Evolutionary conservation across 2,113 vertebrate genomes (phyloP), one percentile per base, ranked within the genome.

Genomic region (Ia io): DNA sequence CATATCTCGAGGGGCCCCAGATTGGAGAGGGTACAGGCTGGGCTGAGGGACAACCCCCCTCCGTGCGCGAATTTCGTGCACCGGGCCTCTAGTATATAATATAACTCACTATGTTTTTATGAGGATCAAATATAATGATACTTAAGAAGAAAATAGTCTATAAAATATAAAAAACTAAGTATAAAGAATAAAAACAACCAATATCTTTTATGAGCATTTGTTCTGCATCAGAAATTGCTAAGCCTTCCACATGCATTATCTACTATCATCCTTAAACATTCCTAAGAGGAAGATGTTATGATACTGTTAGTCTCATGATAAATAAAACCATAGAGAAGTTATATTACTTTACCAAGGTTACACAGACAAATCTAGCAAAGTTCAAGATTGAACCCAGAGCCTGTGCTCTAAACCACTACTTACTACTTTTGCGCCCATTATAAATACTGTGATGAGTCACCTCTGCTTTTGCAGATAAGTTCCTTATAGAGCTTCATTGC

Each of bases 191-290:
- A 71, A 56, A 73, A 11, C 61, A 71, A 35, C 49, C 49, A 44
- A 40, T 51, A 53, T 37, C 49, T 37, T 35, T 86, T 71, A 83
- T 51, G 63, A 92, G 23, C 44, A 20, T 79, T 80, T 74, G 6
- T 32, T 42, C 0, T 61, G 5, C 89, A 5, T 73, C 44, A 80
- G 51, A 47, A 51, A 67, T 30, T 53, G 40, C 56, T 40, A 22
- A 73, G 3, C 42, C 20, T 82, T 88, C 32, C 44, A 12, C 2
- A 28, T 40, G 59, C 63, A 53, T 67, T 73, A 35, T n/a, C 28
- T 56, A 7, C 73, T 84, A 65, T 84, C 78, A 82, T 93, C 44
- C 35, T 94, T 61, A 88, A 30, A 59, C 20, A 44, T 93, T 73
- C 20, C 53, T 71, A n/a, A 56, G 70, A 74, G 18, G 59, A 82